Evolutionary conservation across 2,113 vertebrate species (phyloP).

Genomic region (Dicrurus megarhynchus): DNA sequence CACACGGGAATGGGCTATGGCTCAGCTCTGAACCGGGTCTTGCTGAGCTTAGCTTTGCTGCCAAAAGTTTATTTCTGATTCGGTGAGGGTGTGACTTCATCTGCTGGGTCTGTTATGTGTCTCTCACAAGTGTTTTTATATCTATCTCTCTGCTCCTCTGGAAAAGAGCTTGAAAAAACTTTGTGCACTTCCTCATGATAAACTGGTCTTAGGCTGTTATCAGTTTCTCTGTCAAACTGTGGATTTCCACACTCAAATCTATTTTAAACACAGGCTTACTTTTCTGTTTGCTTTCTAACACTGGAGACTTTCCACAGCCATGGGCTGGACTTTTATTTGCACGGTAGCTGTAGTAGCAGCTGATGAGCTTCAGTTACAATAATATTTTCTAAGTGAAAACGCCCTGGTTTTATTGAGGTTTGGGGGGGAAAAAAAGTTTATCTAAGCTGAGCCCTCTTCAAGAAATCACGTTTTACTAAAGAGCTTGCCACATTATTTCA

Average conservation of each 20-base stretch:
- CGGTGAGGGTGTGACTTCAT: not conserved
- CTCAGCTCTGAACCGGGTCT: not conserved
- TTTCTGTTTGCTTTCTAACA: slow-evolving; percentile 1
- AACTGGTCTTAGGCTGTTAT: slow-evolving; percentile 3
- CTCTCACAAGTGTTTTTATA: not conserved
- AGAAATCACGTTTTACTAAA: not conserved
- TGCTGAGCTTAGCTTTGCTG: not conserved
- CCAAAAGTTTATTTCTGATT: not conserved
- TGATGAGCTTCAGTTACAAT: not conserved
- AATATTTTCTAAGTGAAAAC: not conserved
- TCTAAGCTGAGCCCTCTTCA: not conserved
- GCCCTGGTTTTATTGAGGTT: not conserved
- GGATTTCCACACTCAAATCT: slow-evolving; percentile 11
- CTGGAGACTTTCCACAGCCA: not conserved
- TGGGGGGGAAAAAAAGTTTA: not conserved
- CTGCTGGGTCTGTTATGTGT: not conserved
- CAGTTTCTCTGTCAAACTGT: not conserved
- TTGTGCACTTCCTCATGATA: slow-evolving; percentile 18
- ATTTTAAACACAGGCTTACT: slow-evolving; percentile 21
- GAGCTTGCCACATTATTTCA: not conserved
- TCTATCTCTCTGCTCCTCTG: not conserved
- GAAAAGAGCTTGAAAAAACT: not conserved
- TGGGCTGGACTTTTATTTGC: not conserved
- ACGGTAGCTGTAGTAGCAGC: not conserved
- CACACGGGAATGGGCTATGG: rapidly evolving